A percentile compares a stretch with the other conserved stretches of the same genome.
Conservation (phyloP, 2,113 vertebrate species). For the Pseudopipra pipra region DNA sequence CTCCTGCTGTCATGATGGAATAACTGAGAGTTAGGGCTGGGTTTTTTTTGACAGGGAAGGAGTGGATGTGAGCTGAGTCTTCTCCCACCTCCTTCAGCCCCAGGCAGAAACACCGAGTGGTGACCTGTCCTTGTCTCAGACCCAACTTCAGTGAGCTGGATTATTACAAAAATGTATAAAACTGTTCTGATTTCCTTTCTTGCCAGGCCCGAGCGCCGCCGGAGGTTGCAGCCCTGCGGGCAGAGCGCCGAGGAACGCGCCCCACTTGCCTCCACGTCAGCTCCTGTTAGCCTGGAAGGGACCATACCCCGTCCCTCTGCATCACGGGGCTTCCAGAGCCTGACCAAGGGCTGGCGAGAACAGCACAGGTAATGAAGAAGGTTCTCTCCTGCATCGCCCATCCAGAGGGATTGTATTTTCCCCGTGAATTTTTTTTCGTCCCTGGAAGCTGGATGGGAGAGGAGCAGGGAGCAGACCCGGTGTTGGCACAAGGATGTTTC, state of each 20-base stretch:
- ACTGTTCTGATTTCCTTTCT: not conserved
- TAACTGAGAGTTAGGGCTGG: not conserved
- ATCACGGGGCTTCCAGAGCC: not conserved
- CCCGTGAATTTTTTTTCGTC: not conserved
- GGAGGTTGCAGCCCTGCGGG: not conserved
- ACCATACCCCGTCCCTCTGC: not conserved
- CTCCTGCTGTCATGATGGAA: not conserved
- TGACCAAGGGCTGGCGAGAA: accelerated
- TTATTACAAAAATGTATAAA: not conserved
- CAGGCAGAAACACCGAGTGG: accelerated
- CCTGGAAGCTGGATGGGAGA: not conserved
- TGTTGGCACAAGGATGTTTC: not conserved
- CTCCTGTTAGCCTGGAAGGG: not conserved
- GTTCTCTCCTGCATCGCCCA: not conserved
- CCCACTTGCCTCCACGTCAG: not conserved
- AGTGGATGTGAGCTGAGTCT: accelerated
- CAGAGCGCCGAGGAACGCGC: not conserved
- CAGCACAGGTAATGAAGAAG: not conserved
- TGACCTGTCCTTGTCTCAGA: not conserved
- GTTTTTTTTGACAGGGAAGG: not conserved
- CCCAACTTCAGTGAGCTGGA: accelerated
- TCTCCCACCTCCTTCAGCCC: not conserved
- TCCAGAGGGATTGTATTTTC: not conserved
- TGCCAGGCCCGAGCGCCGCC: accelerated
- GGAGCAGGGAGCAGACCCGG: accelerated